phyloP scores from a whole-genome alignment of 2,113 vertebrate genomes.

The Isurus oxyrinchus region DNA sequence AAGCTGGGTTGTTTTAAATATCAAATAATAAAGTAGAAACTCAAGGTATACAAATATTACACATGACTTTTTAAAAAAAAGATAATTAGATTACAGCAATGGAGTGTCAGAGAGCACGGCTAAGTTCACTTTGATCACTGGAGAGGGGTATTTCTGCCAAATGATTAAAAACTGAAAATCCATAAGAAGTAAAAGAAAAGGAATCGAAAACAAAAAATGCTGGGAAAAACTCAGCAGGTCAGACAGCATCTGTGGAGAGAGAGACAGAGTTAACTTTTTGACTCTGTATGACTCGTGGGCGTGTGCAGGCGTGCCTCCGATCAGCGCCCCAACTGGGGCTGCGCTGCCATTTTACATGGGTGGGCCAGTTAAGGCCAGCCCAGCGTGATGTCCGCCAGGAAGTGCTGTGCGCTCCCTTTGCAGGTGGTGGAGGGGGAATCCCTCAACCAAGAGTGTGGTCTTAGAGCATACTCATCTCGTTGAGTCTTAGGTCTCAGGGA shows the following conservation, averaged over 20 bases:
- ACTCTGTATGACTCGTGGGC: no score
- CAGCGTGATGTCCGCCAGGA: no score
- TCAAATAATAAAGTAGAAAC: background rate
- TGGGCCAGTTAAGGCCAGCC: no score
- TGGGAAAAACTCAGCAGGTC: background rate
- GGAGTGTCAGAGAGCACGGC: background rate
- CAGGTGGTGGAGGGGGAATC: no score
- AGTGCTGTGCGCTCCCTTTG: no score
- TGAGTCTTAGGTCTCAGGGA: no score
- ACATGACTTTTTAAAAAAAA: background rate
- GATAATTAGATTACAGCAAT: background rate
- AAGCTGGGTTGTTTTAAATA: background rate
- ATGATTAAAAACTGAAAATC: background rate
- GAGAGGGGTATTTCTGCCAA: background rate
- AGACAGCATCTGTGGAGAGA: no score
- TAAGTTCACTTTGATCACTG: background rate
- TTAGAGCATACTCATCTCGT: no score
- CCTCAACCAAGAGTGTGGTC: no score
- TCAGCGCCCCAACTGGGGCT: no score
- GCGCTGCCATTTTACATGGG: no score
- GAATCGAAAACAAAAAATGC: background rate
- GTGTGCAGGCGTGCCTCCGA: no score
- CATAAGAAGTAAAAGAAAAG: background rate
- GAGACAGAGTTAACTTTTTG: background rate
- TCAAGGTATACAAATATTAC: background rate